Base-by-base conservation (phyloP, 2,888 invertebrate species). In the Matsumyia berberina region DNA sequence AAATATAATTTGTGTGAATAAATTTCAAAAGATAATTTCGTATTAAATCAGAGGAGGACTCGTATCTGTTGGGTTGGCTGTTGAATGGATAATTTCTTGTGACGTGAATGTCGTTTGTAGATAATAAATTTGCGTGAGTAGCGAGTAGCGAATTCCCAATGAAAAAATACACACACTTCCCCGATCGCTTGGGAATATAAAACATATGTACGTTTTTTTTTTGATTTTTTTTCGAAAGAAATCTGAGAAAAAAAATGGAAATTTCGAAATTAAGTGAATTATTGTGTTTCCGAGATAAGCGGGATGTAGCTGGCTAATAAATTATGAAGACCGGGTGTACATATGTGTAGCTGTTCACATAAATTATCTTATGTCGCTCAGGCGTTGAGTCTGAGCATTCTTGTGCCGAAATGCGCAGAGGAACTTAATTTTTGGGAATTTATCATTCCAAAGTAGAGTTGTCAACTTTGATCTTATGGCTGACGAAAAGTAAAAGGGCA, bases 191-290 rank as follows among this genome's bases (percentile, higher is more conserved):
- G 0, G 1, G 51, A 29, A 51, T 24, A 4, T 1, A 4, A 24
- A 24, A n/a, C n/a, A n/a, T n/a, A n/a, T n/a, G n/a, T 55, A 29
- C 6, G 11, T n/a, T 29, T 33, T 17, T 17, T 55, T 44, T 39
- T 42, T 42, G 8, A 42, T 51, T 49, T 5, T 17, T 46, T 4
- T 9, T 62, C 24, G 4, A 29, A 42, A 15, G 12, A 29, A 29
- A 64, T 11, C 9, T n/a, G 11, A 29, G 17, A 12, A 62, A n/a
- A n/a, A n/a, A n/a, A n/a, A n/a, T n/a, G n/a, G n/a, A n/a, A 9
- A 64, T 81, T 66, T 78, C 42, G 17, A 73, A 78, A 69, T 55
- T 17, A 78, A 78, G 67, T 83, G 49, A 72, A 77, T 69, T 42
- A 58, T 51, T 39, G 35, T 73, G 60, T 74, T 49, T 42, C 19